Conservation (phyloP, 2,797 vertebrate species). For the Sebastes cheni region DNA sequence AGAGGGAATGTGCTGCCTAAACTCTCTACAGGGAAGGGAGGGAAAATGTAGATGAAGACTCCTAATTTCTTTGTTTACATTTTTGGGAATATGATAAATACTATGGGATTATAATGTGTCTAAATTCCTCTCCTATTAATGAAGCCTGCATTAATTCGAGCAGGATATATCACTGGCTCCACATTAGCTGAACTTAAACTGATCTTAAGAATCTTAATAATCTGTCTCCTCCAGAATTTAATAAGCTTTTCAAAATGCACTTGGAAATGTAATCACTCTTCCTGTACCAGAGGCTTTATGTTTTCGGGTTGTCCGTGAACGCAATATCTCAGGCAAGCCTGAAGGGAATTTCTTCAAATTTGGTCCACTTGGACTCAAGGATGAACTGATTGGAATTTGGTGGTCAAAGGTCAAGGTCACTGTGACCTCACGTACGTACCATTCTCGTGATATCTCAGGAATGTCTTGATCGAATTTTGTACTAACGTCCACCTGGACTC, state of each 20-base stretch:
- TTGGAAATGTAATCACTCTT: background rate
- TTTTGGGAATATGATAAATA: background rate
- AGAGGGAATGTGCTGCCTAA: background rate
- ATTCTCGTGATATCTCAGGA: background rate
- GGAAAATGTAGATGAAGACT: constrained; percentile 12
- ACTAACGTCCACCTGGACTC: no score
- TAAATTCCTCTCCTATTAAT: constrained; percentile 4
- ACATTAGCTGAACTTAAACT: background rate
- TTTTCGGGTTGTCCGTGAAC: background rate
- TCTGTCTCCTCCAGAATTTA: constrained; percentile 4
- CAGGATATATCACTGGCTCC: background rate
- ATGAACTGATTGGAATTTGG: no score
- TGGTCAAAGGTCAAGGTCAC: no score
- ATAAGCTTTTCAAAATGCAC: constrained; percentile 2
- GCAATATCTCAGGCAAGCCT: no score
- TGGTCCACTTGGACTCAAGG: no score
- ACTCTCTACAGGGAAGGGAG: constrained; percentile 15
- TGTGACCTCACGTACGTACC: background rate
- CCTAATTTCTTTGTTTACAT: background rate
- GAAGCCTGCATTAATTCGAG: background rate
- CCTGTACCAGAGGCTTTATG: background rate
- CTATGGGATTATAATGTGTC: background rate
- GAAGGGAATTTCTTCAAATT: no score
- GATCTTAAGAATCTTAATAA: constrained; percentile 5
- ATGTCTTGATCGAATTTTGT: no score